phyloP scores from a whole-genome alignment of 2,888 invertebrate species.

The Agrochola litura region DNA sequence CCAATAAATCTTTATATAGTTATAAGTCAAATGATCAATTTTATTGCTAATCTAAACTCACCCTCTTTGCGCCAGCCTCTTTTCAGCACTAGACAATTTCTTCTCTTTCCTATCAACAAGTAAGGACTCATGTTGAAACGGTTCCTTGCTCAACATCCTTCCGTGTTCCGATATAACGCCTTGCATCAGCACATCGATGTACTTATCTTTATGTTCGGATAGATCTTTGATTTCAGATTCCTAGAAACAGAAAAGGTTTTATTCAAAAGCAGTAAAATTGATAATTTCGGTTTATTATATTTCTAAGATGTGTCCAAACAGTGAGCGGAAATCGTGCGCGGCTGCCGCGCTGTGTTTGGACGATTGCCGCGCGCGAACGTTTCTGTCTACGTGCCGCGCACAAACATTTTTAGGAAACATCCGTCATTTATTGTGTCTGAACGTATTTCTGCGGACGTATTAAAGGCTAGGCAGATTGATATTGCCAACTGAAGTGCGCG shows the following conservation, averaged over 20 bases:
- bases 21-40: too few species aligned
- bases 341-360: too few species aligned
- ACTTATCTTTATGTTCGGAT: conserved; percentile 93
- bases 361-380: too few species aligned
- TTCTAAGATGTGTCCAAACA: neutral
- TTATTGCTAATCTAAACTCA: conserved; percentile 66
- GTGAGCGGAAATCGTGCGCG: too few species aligned
- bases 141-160: conserved; percentile 93
- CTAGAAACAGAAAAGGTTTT: conserved; percentile 66
- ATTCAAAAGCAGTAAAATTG: neutral
- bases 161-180: conserved; percentile 92
- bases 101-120: conserved; percentile 98
- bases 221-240: conserved; percentile 95
- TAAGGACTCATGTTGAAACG: conserved; percentile 98
- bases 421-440: too few species aligned
- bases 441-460: too few species aligned
- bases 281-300: conserved; percentile 10
- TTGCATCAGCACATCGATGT: conserved; percentile 95
- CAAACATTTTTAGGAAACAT: too few species aligned
- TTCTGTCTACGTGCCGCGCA: too few species aligned
- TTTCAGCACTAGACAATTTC: conserved; percentile 97
- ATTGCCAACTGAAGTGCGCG: too few species aligned
- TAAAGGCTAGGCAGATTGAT: too few species aligned
- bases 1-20: too few species aligned
- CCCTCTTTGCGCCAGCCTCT: conserved; percentile 96